phyloP scores from a whole-genome alignment of 2,113 vertebrate genomes.

The Anthoscopus minutus region DNA sequence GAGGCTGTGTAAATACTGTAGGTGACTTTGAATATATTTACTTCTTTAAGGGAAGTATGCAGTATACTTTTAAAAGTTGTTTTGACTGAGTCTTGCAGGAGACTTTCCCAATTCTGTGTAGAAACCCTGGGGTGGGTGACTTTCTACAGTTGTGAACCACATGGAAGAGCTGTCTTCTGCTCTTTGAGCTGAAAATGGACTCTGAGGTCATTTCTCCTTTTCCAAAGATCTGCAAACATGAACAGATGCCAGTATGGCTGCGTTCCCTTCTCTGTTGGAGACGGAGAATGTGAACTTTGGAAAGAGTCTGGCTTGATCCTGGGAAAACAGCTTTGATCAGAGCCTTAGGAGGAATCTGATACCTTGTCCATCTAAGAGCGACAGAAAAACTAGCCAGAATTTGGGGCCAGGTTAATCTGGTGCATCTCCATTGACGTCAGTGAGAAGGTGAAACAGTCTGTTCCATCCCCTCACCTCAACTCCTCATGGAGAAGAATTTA shows the following conservation, averaged over 20 bases:
- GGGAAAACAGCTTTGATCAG: conserved; percentile 32
- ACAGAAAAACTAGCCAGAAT: not conserved
- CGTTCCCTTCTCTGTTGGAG: not conserved
- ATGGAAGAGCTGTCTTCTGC: not conserved
- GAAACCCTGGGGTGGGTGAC: not conserved
- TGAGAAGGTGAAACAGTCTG: not conserved
- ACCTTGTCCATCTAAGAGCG: not conserved
- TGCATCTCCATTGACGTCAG: not conserved
- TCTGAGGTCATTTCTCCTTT: not conserved
- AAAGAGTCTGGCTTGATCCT: not conserved
- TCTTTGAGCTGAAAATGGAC: not conserved
- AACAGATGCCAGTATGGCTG: not conserved
- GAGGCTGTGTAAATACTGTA: not conserved
- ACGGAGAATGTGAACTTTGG: conserved; percentile 3
- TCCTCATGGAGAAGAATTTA: not conserved
- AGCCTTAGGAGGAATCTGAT: conserved; percentile 22
- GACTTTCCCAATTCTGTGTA: not conserved
- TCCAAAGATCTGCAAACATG: not conserved
- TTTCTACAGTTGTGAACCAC: not conserved
- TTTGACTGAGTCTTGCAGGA: not conserved
- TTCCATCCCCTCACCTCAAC: not conserved
- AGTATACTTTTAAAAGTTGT: not conserved
- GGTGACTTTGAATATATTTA: not conserved
- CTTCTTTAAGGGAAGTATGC: not conserved
- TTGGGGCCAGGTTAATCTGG: not conserved